phyloP scores from a whole-genome alignment of 2,888 invertebrate species.

The Drosophila kanekoi region DNA sequence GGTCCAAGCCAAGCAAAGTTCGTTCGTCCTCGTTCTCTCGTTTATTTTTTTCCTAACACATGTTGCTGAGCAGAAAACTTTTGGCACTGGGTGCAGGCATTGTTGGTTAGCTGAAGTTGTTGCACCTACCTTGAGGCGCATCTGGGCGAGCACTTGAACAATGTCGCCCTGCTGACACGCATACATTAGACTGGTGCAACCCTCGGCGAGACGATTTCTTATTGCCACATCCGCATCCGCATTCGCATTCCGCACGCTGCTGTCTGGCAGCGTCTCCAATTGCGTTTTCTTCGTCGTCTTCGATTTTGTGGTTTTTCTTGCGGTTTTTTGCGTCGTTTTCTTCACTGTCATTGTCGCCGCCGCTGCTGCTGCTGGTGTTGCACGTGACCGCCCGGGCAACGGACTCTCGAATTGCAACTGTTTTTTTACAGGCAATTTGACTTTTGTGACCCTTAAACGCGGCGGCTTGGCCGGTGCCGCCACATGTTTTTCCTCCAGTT shows the following conservation, averaged over 20 bases:
- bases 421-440: conserved; percentile 60
- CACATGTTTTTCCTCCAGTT: conserved; percentile 40
- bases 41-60: conserved; percentile 30
- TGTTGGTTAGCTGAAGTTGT: conserved; percentile 4
- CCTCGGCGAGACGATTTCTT: conserved; percentile 86
- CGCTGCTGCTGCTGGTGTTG: conserved; percentile 28
- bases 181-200: conserved; percentile 95
- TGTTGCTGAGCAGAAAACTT: conserved; percentile 36
- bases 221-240: conserved; percentile 39
- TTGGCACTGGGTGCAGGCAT: conserved; percentile 11
- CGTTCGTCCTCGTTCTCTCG: conserved; percentile 41
- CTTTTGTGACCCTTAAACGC: conserved; percentile 40
- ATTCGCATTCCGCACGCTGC: conserved; percentile 20
- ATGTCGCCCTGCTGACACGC: conserved; percentile 95
- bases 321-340: conserved; percentile 23
- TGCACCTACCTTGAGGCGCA: conserved; percentile 90
- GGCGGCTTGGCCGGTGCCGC: conserved; percentile 55
- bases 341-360: conserved; percentile 27
- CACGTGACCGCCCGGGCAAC: conserved; percentile 59
- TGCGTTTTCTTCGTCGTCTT: conserved; percentile 14
- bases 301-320: conserved; percentile 28
- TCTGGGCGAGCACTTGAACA: conserved; percentile 90
- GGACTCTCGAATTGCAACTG: conserved; percentile 81
- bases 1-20: not conserved
- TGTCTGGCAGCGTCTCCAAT: conserved; percentile 18